A percentile compares a stretch with the other conserved stretches of the same genome.
phyloP scores from a whole-genome alignment of 1,140 invertebrate genomes.

The Asbolus verrucosus region DNA sequence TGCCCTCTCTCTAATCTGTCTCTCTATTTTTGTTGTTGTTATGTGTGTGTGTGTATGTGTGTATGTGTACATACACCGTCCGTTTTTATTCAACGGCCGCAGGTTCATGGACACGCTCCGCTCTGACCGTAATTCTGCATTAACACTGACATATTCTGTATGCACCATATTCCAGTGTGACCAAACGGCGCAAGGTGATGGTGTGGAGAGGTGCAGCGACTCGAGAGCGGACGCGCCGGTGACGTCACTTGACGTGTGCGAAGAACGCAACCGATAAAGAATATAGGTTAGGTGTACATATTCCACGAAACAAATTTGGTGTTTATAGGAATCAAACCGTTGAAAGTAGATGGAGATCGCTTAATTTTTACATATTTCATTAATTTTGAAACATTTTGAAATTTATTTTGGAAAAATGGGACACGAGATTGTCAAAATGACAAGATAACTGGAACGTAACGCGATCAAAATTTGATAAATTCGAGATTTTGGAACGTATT shows the following conservation, averaged over 20 bases:
- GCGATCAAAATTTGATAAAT: too few relatives aligned
- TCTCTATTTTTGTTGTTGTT: constrained; percentile 40
- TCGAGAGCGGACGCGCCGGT: not conserved
- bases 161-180: constrained; percentile 14
- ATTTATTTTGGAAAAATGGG: too few relatives aligned
- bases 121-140: constrained; percentile 44
- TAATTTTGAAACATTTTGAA: too few relatives aligned
- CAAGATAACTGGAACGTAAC: too few relatives aligned
- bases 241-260: not conserved
- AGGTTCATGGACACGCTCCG: constrained; percentile 43
- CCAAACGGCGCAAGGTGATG: constrained; percentile 11
- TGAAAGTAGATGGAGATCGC: too few relatives aligned
- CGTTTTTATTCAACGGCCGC: constrained; percentile 43
- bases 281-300: too few relatives aligned
- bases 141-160: constrained; percentile 41
- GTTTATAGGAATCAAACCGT: too few relatives aligned
- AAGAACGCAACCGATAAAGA: not conserved
- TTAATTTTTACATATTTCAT: too few relatives aligned
- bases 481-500: too few relatives aligned
- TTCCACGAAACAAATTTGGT: too few relatives aligned
- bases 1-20: constrained; percentile 31
- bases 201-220: not conserved
- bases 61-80: constrained; percentile 9
- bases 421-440: too few relatives aligned
- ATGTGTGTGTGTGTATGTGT: too few relatives aligned